These are phyloP conservation scores for Sarcophaga caerulescens DNA, from an alignment of 2,888 invertebrate genomes.

Conservation along the genomic window DNA sequence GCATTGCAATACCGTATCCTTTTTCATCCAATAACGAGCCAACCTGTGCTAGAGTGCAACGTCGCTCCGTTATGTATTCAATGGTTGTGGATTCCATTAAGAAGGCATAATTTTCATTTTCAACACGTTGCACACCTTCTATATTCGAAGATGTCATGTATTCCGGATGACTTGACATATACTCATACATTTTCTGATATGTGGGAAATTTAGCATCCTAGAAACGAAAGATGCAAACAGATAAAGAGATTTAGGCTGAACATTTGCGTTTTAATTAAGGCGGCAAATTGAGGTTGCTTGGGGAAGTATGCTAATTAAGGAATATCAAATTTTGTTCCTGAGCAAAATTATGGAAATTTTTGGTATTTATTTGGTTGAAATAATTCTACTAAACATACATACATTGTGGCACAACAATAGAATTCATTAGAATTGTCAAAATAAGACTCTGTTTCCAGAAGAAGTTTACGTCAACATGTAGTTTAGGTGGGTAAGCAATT, in stretches of 20 bases:
- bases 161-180: slow-evolving; percentile 87
- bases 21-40: slow-evolving; percentile 86
- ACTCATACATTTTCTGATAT: slow-evolving; percentile 90
- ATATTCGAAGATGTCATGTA: slow-evolving; percentile 82
- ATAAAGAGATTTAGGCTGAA: background rate
- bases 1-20: slow-evolving; percentile 89
- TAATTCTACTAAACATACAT: no score
- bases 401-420: no score
- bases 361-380: no score
- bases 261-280: slow-evolving; percentile 44
- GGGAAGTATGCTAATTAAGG: background rate
- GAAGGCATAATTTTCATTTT: slow-evolving; percentile 85
- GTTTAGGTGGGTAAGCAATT: no score
- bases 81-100: slow-evolving; percentile 91
- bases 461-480: no score
- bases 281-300: background rate
- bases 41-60: slow-evolving; percentile 85
- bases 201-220: slow-evolving; percentile 89
- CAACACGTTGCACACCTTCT: slow-evolving; percentile 83
- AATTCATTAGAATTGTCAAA: no score
- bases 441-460: no score
- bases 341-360: no score
- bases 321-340: background rate
- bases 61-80: slow-evolving; percentile 86
- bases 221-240: background rate